A percentile compares a stretch with the other conserved stretches of the same genome.
These are phyloP conservation scores for Strigamia transsilvanica DNA, from an alignment of 2,888 invertebrate genomes.

Conservation along the genomic window DNA sequence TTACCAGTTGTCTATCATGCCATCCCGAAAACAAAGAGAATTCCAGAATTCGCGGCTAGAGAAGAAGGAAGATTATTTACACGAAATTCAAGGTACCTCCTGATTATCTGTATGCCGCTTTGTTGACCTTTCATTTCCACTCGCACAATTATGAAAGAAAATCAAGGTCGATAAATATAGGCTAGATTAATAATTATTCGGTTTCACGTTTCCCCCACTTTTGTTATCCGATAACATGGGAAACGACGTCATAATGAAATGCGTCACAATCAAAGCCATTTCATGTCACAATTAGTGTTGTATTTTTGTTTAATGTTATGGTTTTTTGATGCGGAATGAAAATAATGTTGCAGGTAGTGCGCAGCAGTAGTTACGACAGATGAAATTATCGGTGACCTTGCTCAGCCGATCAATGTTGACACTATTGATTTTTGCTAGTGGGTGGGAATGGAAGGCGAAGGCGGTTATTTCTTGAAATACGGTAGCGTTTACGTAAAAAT, in stretches of 20 bases:
- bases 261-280: not conserved
- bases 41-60: slow-evolving; percentile 10
- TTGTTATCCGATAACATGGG: not conserved
- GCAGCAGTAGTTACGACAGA: slow-evolving; percentile 32
- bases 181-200: not conserved
- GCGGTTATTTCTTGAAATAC: slow-evolving; percentile 22
- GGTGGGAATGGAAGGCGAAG: not conserved
- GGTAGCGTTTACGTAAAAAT: slow-evolving; percentile 38
- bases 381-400: slow-evolving; percentile 34
- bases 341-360: slow-evolving; percentile 10
- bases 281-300: not conserved
- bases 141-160: not conserved
- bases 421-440: slow-evolving; percentile 25
- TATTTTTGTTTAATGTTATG: not conserved
- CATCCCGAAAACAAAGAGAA: slow-evolving; percentile 19
- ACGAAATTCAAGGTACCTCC: slow-evolving; percentile 23
- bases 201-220: not conserved
- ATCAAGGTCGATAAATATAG: not conserved
- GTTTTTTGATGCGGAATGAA: not conserved
- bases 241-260: slow-evolving; percentile 9
- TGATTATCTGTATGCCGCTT: not conserved
- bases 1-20: not conserved
- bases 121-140: not conserved
- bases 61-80: not conserved
- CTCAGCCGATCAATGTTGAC: slow-evolving; percentile 21